phyloP scores from a whole-genome alignment of 2,888 invertebrate genomes.

The Chelonus formosanus region DNA sequence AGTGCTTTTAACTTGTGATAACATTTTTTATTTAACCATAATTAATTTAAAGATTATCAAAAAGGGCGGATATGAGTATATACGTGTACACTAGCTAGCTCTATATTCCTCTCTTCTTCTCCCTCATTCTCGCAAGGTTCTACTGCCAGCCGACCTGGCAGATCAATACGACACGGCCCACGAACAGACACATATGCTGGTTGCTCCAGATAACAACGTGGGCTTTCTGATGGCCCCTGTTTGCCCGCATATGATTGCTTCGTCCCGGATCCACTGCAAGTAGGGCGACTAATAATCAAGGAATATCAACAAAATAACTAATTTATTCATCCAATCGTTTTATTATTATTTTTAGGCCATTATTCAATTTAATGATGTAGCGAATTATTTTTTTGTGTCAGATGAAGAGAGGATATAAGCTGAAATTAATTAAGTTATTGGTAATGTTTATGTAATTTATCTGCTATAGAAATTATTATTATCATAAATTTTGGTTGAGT shows the following conservation, averaged over 20 bases:
- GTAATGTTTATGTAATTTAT: no score
- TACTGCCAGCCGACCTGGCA: conserved; percentile 56
- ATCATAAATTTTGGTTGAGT: no score
- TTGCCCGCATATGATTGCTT: conserved; percentile 12
- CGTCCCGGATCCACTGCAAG: conserved; percentile 8
- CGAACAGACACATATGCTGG: conserved; percentile 35
- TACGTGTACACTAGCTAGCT: not conserved
- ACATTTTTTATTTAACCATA: not conserved
- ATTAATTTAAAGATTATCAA: not conserved
- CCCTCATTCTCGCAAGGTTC: conserved; percentile 46
- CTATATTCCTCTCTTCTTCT: conserved; percentile 36
- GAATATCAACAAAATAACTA: conserved; percentile 2
- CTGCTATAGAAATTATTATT: no score
- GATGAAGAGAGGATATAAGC: no score
- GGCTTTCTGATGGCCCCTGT: conserved; percentile 16
- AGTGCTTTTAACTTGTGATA: not conserved
- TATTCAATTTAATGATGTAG: no score
- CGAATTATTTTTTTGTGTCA: no score
- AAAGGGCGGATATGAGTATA: conserved; percentile 3
- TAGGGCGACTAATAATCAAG: conserved; percentile 8
- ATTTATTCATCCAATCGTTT: no score
- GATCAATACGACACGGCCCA: conserved; percentile 60
- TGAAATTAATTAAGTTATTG: no score
- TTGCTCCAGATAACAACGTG: conserved; percentile 55
- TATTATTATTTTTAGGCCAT: no score